Conservation (phyloP, 2,113 vertebrate species). For the Melospiza melodia region DNA sequence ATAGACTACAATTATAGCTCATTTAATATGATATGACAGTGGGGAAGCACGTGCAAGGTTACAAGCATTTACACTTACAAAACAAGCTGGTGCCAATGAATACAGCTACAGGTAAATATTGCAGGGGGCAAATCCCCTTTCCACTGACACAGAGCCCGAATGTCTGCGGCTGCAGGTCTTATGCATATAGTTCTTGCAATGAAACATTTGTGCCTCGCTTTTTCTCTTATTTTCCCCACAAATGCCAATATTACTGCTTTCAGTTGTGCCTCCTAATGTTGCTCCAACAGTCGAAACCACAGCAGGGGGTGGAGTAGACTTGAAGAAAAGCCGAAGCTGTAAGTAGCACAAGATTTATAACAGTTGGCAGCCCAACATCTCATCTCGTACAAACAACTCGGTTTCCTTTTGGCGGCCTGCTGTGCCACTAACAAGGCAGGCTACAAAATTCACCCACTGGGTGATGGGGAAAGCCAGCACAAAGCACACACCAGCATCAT, state of each 20-base stretch:
- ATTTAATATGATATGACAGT: constrained; percentile 72
- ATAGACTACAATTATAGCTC: constrained; percentile 68
- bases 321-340: constrained; percentile 36
- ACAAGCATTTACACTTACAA: constrained; percentile 22
- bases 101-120: constrained; percentile 9
- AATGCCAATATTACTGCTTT: constrained; percentile 39
- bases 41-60: constrained; percentile 32
- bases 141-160: neutral
- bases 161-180: neutral
- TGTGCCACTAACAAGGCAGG: constrained; percentile 57
- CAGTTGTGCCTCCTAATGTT: constrained; percentile 41
- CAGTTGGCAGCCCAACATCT: constrained; percentile 58
- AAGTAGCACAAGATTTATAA: constrained; percentile 58
- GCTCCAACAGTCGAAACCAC: constrained; percentile 48
- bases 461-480: neutral
- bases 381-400: constrained; percentile 36
- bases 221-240: constrained; percentile 1
- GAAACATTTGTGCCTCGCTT: neutral
- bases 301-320: constrained; percentile 60
- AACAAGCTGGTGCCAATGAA: neutral
- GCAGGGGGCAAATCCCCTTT: neutral
- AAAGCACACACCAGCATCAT: neutral
- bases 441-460: constrained; percentile 46
- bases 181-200: neutral
- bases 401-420: constrained; percentile 51